Evolutionary conservation across 2,113 vertebrate genomes (phyloP).

Genomic region (Lontra canadensis): DNA sequence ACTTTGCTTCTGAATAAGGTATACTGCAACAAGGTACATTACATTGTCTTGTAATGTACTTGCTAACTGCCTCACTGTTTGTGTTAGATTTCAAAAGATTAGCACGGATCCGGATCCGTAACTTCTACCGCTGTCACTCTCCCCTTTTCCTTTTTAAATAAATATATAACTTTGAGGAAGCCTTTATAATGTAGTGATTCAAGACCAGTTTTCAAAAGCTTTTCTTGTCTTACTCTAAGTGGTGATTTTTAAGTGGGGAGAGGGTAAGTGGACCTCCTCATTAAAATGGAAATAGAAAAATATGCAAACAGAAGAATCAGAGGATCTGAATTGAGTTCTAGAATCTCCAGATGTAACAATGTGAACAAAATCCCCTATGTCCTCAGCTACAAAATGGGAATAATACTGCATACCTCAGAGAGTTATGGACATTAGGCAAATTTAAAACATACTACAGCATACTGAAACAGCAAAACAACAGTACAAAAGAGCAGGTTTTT

Average conservation of each 20-base stretch:
- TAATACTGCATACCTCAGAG: not conserved
- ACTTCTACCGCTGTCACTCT: not conserved
- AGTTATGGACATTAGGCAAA: not conserved
- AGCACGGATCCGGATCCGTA: not conserved
- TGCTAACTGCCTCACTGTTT: not conserved
- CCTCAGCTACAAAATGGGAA: constrained; percentile 11
- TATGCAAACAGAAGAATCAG: constrained; percentile 33
- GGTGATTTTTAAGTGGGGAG: not conserved
- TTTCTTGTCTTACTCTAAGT: not conserved
- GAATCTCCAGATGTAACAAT: not conserved
- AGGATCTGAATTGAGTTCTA: not conserved
- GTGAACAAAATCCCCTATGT: not conserved
- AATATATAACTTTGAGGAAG: not conserved
- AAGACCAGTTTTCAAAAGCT: constrained; percentile 11
- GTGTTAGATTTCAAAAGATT: not conserved
- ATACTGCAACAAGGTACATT: not conserved
- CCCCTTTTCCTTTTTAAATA: not conserved
- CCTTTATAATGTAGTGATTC: not conserved
- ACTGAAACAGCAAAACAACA: not conserved
- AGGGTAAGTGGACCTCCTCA: not conserved
- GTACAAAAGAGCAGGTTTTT: not conserved
- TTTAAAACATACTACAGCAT: not conserved
- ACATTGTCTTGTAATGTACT: too few species aligned
- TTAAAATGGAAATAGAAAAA: not conserved
- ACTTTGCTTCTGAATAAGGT: not conserved